Conservation (phyloP, 2,113 vertebrate species). For the Ifrita kowaldi region DNA sequence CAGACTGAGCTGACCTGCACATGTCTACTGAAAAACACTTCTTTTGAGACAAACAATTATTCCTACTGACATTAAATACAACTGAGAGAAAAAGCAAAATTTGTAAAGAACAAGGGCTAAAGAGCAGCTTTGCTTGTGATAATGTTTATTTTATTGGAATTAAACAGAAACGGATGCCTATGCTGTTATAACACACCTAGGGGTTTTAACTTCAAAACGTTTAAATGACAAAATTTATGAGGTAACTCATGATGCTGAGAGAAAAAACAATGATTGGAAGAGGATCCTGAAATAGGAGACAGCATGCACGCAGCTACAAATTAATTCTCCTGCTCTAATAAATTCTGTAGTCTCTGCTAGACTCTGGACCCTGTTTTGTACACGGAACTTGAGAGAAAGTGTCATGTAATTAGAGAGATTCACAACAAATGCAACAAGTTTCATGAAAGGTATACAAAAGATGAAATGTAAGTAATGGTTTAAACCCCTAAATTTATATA, state of each 20-base stretch:
- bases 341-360: not conserved
- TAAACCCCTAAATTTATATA: not conserved
- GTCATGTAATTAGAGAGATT: not conserved
- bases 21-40: not conserved
- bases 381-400: not conserved
- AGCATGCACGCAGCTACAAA: not conserved
- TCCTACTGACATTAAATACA: not conserved
- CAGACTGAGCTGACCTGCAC: not conserved
- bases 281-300: not conserved
- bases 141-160: not conserved
- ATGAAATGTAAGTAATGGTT: not conserved
- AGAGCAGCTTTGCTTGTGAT: not conserved
- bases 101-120: not conserved
- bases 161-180: not conserved
- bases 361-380: not conserved
- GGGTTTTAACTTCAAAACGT: not conserved
- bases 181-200: not conserved
- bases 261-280: not conserved
- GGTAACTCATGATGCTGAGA: not conserved
- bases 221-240: not conserved
- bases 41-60: not conserved
- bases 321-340: not conserved
- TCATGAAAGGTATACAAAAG: not conserved
- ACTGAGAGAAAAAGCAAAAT: not conserved
- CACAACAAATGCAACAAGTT: not conserved